A percentile compares a stretch with the other conserved stretches of the same genome.
Evolutionary conservation across 2,113 vertebrate species (phyloP).

Genomic region (Notothenia coriiceps): DNA sequence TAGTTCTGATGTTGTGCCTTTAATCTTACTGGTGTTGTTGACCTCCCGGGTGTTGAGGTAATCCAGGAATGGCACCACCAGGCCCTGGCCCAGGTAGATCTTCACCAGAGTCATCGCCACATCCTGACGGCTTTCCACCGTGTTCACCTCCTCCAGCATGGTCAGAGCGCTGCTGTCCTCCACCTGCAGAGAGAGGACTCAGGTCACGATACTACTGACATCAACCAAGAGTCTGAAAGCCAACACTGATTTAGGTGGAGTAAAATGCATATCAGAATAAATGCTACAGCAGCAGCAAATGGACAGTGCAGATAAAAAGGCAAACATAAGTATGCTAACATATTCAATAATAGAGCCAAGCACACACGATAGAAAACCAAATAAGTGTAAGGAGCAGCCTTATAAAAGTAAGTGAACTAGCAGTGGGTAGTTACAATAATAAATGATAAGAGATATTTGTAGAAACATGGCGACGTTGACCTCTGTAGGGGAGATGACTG

Average conservation of each 20-base stretch:
- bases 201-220: not conserved
- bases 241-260: not conserved
- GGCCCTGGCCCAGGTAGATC: constrained; percentile 90
- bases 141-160: constrained; percentile 90
- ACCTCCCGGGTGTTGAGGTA: constrained; percentile 89
- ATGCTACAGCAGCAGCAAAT: no score
- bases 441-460: no score
- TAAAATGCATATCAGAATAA: constrained; percentile 19
- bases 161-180: constrained; percentile 83
- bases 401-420: no score
- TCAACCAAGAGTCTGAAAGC: not conserved
- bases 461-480: constrained; percentile 48
- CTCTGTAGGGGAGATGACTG: constrained; percentile 82
- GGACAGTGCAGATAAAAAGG: no score
- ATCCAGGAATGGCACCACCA: constrained; percentile 90
- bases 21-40: constrained; percentile 89
- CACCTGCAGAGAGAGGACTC: constrained; percentile 72
- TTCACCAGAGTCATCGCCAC: constrained; percentile 92
- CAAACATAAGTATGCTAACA: no score
- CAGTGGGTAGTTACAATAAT: no score
- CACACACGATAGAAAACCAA: no score
- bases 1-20: not conserved
- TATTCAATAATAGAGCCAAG: no score
- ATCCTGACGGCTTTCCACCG: constrained; percentile 89
- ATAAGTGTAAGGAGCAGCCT: no score